Conservation (phyloP, 2,888 invertebrate species). For the Cyclophora albipunctata region DNA sequence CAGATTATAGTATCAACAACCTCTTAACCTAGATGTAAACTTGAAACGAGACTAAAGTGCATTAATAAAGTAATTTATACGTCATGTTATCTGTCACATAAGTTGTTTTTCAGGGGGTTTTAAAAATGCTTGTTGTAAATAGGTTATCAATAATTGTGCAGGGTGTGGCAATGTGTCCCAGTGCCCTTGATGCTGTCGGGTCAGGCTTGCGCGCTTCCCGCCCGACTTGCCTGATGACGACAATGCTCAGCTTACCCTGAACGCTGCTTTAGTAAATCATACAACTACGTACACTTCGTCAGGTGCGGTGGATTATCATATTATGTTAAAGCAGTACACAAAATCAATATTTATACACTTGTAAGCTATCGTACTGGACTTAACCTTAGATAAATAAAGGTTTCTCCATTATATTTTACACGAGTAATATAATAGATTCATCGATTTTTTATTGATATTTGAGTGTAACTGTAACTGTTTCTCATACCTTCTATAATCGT, state of each 20-base stretch:
- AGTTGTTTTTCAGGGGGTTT: not conserved
- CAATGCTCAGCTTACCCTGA: constrained; percentile 12
- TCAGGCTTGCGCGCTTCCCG: constrained; percentile 22
- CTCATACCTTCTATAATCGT: too few relatives aligned
- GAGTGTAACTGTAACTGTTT: too few relatives aligned
- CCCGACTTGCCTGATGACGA: constrained; percentile 10
- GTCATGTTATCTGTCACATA: constrained; percentile 10
- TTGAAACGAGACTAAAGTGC: constrained; percentile 15
- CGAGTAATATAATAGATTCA: too few relatives aligned
- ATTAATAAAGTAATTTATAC: constrained; percentile 8
- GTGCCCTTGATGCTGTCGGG: constrained; percentile 39
- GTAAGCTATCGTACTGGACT: too few relatives aligned
- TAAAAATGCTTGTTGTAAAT: constrained; percentile 8
- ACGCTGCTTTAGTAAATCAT: too few relatives aligned
- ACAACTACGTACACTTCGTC: too few relatives aligned
- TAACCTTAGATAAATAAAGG: too few relatives aligned
- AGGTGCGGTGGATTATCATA: too few relatives aligned
- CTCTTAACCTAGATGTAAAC: constrained; percentile 21
- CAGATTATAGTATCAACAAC: constrained; percentile 17
- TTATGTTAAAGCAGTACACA: too few relatives aligned
- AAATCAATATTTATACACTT: too few relatives aligned
- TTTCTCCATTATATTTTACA: too few relatives aligned
- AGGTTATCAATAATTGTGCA: constrained; percentile 10
- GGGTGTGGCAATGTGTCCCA: constrained; percentile 27
- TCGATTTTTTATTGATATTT: too few relatives aligned